Evolutionary conservation across 2,113 vertebrate species (phyloP).

Genomic region (Catharus minimus): DNA sequence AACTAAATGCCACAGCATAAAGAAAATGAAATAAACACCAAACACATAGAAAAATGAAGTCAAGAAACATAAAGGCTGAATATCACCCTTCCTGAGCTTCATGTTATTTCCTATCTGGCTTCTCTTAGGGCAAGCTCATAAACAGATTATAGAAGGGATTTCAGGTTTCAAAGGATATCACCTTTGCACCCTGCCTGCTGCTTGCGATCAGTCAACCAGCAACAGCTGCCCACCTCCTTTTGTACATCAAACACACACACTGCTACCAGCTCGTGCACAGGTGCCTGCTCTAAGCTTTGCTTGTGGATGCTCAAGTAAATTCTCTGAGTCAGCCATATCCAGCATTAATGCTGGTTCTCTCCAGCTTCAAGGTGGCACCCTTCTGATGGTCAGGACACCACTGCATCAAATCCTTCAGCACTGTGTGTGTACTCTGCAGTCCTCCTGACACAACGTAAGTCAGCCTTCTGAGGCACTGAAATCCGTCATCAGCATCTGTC

Average conservation of each 20-base stretch:
- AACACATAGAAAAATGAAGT: neutral
- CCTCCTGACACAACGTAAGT: neutral
- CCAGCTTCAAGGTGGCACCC: neutral
- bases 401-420: neutral
- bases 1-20: neutral
- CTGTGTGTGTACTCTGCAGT: fast-evolving
- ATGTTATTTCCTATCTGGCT: neutral
- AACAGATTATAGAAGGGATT: neutral
- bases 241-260: fast-evolving
- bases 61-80: neutral
- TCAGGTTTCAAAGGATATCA: neutral
- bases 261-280: neutral
- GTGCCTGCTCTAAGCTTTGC: neutral
- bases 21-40: neutral
- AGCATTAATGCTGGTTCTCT: neutral
- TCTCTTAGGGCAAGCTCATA: neutral
- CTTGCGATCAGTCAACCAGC: neutral
- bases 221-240: neutral
- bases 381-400: neutral
- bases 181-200: neutral
- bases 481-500: neutral
- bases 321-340: neutral
- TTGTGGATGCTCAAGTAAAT: neutral
- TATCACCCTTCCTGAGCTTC: neutral
- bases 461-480: neutral